These are phyloP conservation scores for Merluccius polli DNA, from an alignment of 2,797 vertebrate species.

Conservation along the genomic window DNA sequence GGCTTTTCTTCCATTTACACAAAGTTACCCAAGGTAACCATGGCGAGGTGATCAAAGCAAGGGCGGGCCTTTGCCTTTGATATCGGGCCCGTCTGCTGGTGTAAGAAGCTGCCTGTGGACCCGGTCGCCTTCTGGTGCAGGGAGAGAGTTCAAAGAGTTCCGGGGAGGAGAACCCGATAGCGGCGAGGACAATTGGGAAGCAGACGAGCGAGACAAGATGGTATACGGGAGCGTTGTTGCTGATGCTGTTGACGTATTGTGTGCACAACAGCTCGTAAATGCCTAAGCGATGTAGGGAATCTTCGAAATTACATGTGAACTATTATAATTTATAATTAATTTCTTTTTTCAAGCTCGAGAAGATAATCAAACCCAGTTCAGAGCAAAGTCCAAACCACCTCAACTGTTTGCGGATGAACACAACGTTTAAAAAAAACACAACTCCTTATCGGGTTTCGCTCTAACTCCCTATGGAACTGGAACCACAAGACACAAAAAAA, in stretches of 20 bases:
- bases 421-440: not conserved
- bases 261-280: not conserved
- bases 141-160: slow-evolving; percentile 4
- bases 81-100: not conserved
- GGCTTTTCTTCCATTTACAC: slow-evolving; percentile 47
- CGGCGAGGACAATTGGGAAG: not conserved
- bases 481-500: not conserved
- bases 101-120: slow-evolving; percentile 6
- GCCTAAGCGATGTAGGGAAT: not conserved
- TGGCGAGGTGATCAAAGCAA: slow-evolving; percentile 59
- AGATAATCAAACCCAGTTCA: not conserved
- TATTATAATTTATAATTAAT: too few species aligned
- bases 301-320: too few species aligned
- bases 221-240: not conserved
- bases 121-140: not conserved
- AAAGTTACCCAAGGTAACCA: not conserved
- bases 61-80: slow-evolving; percentile 32
- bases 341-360: not conserved
- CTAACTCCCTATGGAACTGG: not conserved
- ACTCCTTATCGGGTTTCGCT: slow-evolving; percentile 11
- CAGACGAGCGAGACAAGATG: not conserved
- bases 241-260: not conserved
- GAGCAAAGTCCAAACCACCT: not conserved
- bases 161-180: not conserved
- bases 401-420: not conserved